Evolutionary conservation across 2,113 vertebrate species (phyloP), one percentile per base, ranked within the genome.

Genomic region (Lates calcarifer): DNA sequence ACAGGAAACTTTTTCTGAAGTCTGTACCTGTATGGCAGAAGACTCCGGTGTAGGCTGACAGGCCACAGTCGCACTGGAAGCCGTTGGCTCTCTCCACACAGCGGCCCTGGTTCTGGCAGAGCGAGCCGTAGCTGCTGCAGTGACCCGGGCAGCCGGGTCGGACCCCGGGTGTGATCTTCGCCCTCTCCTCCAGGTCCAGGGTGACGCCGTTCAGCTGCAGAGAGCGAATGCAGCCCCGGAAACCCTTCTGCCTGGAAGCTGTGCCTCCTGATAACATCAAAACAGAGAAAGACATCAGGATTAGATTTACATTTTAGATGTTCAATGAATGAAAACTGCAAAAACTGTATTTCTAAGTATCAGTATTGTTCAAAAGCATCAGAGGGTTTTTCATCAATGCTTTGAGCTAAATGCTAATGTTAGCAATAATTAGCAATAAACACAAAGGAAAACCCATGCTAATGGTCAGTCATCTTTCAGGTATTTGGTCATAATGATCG

Each of bases 71-170:
- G 33, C 98, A 99, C 33, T 92, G 94, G 93, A 98, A 97, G 64
- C 97, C 96, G 15, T 65, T 94, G 79, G 93, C 86, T 47, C 93
- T 96, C 87, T 99, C 98, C 86, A 88, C 92, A 56, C 98, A 99
- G 65, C 88, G 94, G 55, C 97, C 98, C 73, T 94, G 95, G 61
- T 98, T 96, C 75, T 90, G 96, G 83, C 98, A 99, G 51, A 99
- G 85, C 69, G 91, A 95, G n/a, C 96, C 96, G n/a, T 98, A 99
- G 90, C 96, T 99, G 92, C 96, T 96, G 88, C 97, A 99, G 79
- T 98, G 98, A 47, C 98, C 98, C 24, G 95, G 92, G 66, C 98
- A 99, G 17, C 98, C 96, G 4, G 97, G 94, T 57, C 95, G 95
- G 8, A 98, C 97, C 9, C 95, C 97, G 0, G 97, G 97, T 0